Evolutionary conservation across 2,113 vertebrate genomes (phyloP).

Genomic region (Camarhynchus parvulus): DNA sequence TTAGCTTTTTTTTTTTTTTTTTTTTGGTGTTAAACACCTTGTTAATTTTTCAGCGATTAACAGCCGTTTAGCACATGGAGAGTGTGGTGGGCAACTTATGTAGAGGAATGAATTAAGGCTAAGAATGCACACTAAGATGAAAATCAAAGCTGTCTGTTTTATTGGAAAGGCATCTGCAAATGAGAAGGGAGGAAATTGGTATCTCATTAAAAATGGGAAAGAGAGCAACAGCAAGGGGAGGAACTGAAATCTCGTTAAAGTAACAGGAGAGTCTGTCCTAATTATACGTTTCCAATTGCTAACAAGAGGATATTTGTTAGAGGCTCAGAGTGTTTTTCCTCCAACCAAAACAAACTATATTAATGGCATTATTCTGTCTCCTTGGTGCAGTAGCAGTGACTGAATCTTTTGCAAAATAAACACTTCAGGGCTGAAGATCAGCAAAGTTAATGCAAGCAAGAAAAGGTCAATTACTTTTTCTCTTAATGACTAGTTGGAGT

Average conservation of each 20-base stretch:
- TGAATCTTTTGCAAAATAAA: conserved; percentile 73
- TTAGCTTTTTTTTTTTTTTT: background rate
- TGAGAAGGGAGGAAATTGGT: conserved; percentile 73
- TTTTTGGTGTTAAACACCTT: conserved; percentile 64
- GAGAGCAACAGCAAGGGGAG: conserved; percentile 20
- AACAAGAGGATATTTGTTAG: conserved; percentile 74
- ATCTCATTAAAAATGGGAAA: conserved; percentile 79
- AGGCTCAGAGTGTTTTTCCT: conserved; percentile 59
- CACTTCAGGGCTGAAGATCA: conserved; percentile 50
- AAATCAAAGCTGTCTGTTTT: conserved; percentile 80
- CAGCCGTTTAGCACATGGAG: conserved; percentile 71
- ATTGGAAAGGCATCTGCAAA: conserved; percentile 72
- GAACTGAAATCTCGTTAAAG: conserved; percentile 73
- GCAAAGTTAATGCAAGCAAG: conserved; percentile 49
- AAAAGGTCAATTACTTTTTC: conserved; percentile 58
- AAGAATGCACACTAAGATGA: conserved; percentile 60
- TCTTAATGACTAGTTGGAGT: conserved; percentile 63
- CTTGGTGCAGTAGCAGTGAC: conserved; percentile 36
- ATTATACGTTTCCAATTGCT: conserved; percentile 72
- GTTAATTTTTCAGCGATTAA: conserved; percentile 81
- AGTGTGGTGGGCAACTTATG: background rate
- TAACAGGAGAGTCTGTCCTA: conserved; percentile 58
- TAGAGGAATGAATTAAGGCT: conserved; percentile 67
- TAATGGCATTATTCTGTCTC: conserved; percentile 67
- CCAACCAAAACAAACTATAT: conserved; percentile 70